phyloP scores from a whole-genome alignment of 2,888 invertebrate genomes.

The Lasioglossum malachurum region DNA sequence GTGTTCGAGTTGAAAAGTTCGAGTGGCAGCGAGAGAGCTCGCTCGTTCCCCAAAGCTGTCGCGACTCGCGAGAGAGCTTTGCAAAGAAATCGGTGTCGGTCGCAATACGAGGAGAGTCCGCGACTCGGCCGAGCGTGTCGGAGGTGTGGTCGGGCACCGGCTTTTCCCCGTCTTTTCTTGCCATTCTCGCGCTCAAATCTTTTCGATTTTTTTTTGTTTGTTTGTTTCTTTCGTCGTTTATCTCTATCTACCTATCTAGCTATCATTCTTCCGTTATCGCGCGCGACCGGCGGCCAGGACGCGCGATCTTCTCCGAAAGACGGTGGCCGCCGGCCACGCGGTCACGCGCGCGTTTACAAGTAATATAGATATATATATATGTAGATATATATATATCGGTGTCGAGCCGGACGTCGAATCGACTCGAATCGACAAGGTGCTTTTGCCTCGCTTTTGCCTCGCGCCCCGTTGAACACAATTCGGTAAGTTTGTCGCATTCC shows the following conservation, averaged over 20 bases:
- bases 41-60: constrained; percentile 60
- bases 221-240: constrained; percentile 60
- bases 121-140: constrained; percentile 57
- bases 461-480: constrained; percentile 65
- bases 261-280: constrained; percentile 32
- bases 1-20: background rate
- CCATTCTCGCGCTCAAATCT: constrained; percentile 81
- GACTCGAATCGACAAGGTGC: constrained; percentile 40
- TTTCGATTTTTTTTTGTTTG: constrained; percentile 54
- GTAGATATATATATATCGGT: constrained; percentile 40
- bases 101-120: constrained; percentile 69
- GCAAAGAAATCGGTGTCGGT: constrained; percentile 66
- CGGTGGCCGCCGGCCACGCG: constrained; percentile 11
- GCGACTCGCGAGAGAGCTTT: constrained; percentile 52
- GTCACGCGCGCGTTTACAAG: constrained; percentile 29
- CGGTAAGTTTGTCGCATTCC: constrained; percentile 63
- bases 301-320: background rate
- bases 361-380: constrained; percentile 4
- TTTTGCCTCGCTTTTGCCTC: constrained; percentile 21
- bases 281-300: background rate
- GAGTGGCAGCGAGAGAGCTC: constrained; percentile 9
- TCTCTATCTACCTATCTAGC: constrained; percentile 56
- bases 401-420: constrained; percentile 71
- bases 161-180: constrained; percentile 75
- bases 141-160: constrained; percentile 67